Evolutionary conservation across 2,797 vertebrate species (phyloP), one percentile per base, ranked within the genome.

Genomic region (Peromyscus attwateri): DNA sequence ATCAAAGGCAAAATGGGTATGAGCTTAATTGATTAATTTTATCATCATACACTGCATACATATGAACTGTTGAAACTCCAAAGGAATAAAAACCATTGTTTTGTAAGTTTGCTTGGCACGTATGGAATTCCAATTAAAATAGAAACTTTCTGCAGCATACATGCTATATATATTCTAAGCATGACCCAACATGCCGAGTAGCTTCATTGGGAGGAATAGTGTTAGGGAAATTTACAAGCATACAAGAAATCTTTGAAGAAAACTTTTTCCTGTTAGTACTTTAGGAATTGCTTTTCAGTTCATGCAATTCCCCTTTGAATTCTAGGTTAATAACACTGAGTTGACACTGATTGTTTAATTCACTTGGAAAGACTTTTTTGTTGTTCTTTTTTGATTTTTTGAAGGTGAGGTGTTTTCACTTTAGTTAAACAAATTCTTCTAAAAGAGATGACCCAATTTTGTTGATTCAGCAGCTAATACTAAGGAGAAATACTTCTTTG

Each of bases 1-100:
- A 82, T 84, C 81, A 96, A 93, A 92, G 64, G 64, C 80, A 94
- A 95, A 92, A 64, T 71, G 27, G 46, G 19, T 66, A 27, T 95
- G 31, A 55, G 16, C 76, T 70, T 73, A 55, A 55, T 87, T 83
- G 27, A 40, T 71, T 66, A 80, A 82, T 83, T 92, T 70, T 73
- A 84, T 3, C 64, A 90, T 46, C 16, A 70, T 8, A 17, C 37
- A 57, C 57, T 92, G 34, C 10, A 60, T 57, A 52, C 37, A 19
- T 84, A 92, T 37, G 76, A 81, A 73, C 37, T 77, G 16, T 79
- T 94, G 43, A 95, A 90, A 60, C 1, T 16, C 2, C 6, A 91
- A 84, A 76, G 57, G 25, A 64, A 68, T 55, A 52, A 80, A 49
- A 62, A 70, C 43, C 70, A 27, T 7, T 62, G 23, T 84, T 88